Evolutionary conservation across 2,113 vertebrate species (phyloP), one percentile per base, ranked within the genome.

Genomic region (Poicephalus meyeri): DNA sequence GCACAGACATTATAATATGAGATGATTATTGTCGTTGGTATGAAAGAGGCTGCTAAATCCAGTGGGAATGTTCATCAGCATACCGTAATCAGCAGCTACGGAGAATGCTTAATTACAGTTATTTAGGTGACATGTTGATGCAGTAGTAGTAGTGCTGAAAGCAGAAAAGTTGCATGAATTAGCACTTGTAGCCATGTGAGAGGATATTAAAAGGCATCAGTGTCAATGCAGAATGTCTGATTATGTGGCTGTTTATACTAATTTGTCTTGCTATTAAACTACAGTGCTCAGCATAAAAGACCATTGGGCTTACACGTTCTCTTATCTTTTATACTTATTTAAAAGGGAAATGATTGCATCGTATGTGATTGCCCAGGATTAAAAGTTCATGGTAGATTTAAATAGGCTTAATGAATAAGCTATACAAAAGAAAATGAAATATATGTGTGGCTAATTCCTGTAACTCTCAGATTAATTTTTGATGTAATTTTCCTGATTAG

Each of bases 51-150:
- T 97, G 95, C 96, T 97, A 96, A 98, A 97, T 97, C 98, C 94
- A 94, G 70, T 79, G 98, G 98, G 98, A 97, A 98, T 97, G 96
- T 97, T 98, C 98, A 98, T 98, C 98, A 98, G 97, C 94, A 84
- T 91, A 95, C 92, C 93, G 94, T 98, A 98, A 98, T 98, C 98
- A 98, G 94, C 88, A 96, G 85, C 95, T 74, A 92, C 69, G 56
- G 96, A 97, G 96, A 98, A 98, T 97, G 95, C 89, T 97, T 98
- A 98, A 98, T 98, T 98, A 98, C 88, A 97, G 97, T 96, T 98
- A 98, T 98, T 98, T 98, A 98, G 97, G 94, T 98, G 97, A 96
- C 97, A 98, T 96, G 95, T 97, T 98, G 97, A 98, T 97, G 93
- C 91, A 97, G 95, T 95, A 88, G 97, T 86, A 90, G 89, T 77